Percentiles rank a stretch among this genome's conserved stretches.
Evolutionary conservation across 2,113 vertebrate genomes (phyloP).

Genomic region (Xiphophorus couchianus): DNA sequence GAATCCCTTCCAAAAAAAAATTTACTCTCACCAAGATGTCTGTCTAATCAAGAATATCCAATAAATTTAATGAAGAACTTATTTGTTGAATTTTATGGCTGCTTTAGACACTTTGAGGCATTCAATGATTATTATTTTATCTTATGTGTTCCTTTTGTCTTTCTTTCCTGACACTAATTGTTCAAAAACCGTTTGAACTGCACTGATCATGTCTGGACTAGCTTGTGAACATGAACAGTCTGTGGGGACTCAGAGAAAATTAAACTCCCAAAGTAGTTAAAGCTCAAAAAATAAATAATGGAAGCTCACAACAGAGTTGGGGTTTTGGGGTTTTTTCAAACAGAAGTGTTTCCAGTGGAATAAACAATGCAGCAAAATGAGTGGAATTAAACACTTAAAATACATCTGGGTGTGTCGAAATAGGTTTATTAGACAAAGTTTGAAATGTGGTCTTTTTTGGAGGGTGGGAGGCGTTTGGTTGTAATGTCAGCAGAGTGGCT

Average conservation of each 20-base stretch:
- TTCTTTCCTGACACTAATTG: no score
- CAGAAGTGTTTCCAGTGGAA: conserved; percentile 19
- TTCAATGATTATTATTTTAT: no score
- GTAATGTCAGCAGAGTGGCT: conserved; percentile 1
- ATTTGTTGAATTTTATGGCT: no score
- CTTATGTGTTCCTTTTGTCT: no score
- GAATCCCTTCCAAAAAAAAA: no score
- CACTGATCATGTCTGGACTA: no score
- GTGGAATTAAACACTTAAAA: background rate
- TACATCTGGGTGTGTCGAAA: background rate
- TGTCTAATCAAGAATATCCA: no score
- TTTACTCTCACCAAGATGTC: no score
- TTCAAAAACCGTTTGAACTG: no score
- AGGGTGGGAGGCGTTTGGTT: background rate
- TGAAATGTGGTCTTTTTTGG: background rate
- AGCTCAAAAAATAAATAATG: conserved; percentile 31
- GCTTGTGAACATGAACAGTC: conserved; percentile 3
- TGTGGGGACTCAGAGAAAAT: conserved; percentile 29
- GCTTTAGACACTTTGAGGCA: no score
- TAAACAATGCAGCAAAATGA: conserved; percentile 7
- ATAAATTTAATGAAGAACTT: no score
- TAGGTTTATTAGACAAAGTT: conserved; percentile 28
- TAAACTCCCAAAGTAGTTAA: conserved; percentile 30
- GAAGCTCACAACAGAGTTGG: conserved; percentile 1
- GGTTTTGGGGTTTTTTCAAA: no score